Base-by-base conservation (phyloP, 2,113 vertebrate genomes). In the Tautogolabrus adspersus region DNA sequence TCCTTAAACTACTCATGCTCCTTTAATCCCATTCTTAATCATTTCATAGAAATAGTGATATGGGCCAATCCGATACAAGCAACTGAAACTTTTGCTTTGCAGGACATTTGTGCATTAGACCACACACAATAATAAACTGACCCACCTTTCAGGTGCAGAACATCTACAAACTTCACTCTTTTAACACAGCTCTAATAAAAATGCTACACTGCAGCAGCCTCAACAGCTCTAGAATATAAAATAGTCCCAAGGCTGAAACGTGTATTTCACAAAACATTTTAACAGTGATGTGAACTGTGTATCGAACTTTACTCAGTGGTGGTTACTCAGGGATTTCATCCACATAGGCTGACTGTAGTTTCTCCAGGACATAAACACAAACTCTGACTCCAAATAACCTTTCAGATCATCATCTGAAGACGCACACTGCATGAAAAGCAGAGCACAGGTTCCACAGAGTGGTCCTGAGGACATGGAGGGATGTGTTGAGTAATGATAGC, bases 401-500 rank as follows among this genome's bases (percentile, higher is more conserved):
- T 69, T 75, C 59, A 75, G 64, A 75, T 59, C 56, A 40, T 71
- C 47, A 67, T 73, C 70, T 60, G 42, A 83, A 61, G 46, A 71
- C 59, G 63, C 23, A 11, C 2, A 21, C 51, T 59, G 70, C 55
- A 69, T 51, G n/a, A 63, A 47, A 75, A 60, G 15, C 23, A 2
- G 40, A 73, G 51, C 44, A 7, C 55, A 60, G 56, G 23, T 62
- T 76, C 26, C 34, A 30, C 68, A 66, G 49, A 26, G 75, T 21
- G 47, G 37, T 60, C 42, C 59, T 52, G 62, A 82, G 19, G 62
- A 66, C 73, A 16, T 21, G 46, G 44, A 66, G 72, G 67, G 83
- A 58, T 77, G 40, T 59, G 12, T 66, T 69, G 69, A 77, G 42
- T 84, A 77, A 89, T 86, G 89, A 91, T 75, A 0, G 6, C 22